Evolutionary conservation across 2,888 invertebrate species (phyloP).

Genomic region (Beris morrisii): DNA sequence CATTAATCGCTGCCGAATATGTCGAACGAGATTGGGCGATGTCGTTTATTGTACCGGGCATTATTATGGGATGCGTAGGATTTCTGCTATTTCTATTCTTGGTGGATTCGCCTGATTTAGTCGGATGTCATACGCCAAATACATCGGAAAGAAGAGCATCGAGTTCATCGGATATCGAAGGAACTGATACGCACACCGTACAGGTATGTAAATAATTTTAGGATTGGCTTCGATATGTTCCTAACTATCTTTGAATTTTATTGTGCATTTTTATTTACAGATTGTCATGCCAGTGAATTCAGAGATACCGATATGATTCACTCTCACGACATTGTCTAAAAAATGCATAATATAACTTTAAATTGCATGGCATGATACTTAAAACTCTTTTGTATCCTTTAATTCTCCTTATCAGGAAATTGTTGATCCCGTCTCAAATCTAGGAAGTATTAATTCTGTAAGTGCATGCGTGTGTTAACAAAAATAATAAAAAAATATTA

Average conservation of each 20-base stretch:
- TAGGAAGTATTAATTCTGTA: conserved; percentile 46
- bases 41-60: conserved; percentile 89
- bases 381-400: conserved; percentile 1
- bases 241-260: not conserved
- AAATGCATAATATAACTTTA: no score
- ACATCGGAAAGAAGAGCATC: conserved; percentile 41
- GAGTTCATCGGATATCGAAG: conserved; percentile 56
- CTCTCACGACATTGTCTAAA: not conserved
- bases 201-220: conserved; percentile 49
- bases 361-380: conserved; percentile 10
- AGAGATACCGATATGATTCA: conserved; percentile 7
- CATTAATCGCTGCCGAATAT: conserved; percentile 83
- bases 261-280: no score
- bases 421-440: conserved; percentile 36
- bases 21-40: conserved; percentile 87
- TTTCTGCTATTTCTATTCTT: conserved; percentile 80
- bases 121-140: conserved; percentile 58
- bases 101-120: conserved; percentile 77
- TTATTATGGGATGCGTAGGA: conserved; percentile 73
- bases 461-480: conserved; percentile 42
- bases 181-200: conserved; percentile 58
- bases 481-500: not conserved
- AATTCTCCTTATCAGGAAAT: conserved; percentile 35
- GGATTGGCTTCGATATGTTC: no score
- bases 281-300: not conserved